Conservation (phyloP, 2,888 invertebrate genomes). For the Steinernema hermaphroditum region DNA sequence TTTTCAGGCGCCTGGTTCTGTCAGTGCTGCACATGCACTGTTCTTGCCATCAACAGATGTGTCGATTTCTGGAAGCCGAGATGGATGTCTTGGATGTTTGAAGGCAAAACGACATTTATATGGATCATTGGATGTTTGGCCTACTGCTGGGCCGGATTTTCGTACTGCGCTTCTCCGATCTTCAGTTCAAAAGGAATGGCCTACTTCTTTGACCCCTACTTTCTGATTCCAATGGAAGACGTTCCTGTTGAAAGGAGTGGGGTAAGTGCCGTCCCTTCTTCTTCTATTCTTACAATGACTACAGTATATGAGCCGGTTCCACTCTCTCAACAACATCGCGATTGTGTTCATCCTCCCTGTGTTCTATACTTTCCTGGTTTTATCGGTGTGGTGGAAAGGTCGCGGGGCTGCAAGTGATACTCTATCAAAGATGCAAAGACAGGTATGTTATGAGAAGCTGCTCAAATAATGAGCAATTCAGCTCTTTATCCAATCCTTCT, state of each 20-base stretch:
- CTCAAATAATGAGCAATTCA: background rate
- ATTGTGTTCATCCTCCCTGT: slow-evolving; percentile 1
- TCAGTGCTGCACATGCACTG: background rate
- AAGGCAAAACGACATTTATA: background rate
- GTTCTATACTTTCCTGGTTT: slow-evolving; percentile 1
- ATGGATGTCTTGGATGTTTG: background rate
- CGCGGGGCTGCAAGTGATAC: background rate
- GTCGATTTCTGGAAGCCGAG: background rate
- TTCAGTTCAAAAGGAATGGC: slow-evolving; percentile 1
- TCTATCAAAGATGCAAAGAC: slow-evolving; percentile 14
- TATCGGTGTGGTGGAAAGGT: background rate
- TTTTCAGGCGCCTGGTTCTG: slow-evolving; percentile 12
- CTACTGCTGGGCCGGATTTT: background rate
- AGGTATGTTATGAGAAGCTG: background rate
- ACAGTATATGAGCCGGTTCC: background rate
- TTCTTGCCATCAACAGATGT: background rate
- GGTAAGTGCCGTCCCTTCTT: background rate
- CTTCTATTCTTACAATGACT: background rate
- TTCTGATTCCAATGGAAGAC: background rate
- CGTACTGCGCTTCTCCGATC: background rate
- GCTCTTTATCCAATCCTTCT: slow-evolving; percentile 23
- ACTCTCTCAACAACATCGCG: slow-evolving; percentile 31
- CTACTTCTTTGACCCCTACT: background rate
- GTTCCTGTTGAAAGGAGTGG: background rate
- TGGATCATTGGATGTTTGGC: background rate